Evolutionary conservation across 2,113 vertebrate species (phyloP), one percentile per base, ranked within the genome.

Genomic region (Maccullochella peelii): DNA sequence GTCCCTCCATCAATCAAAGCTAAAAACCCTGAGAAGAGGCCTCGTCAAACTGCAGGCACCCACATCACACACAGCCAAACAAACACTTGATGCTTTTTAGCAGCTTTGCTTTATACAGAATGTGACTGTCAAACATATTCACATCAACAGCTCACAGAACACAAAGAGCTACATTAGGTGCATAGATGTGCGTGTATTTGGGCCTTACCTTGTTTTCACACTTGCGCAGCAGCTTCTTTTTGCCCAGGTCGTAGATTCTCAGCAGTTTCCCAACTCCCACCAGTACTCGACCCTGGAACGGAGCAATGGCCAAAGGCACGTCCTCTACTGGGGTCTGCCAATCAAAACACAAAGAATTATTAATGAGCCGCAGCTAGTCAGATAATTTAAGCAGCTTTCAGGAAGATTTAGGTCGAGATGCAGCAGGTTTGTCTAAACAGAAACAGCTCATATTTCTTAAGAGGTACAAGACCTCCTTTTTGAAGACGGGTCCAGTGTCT

Each of bases 191-290:
- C 12, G 8, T 36, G 23, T 11, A 16, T 47, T 2, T 55, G 23
- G 1, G 2, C 4, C 76, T 80, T 91, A 99, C 98, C 97, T 99
- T 99, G 80, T 99, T 99, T 86, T 99, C 98, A 95, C 98, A 99
- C 83, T 99, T 99, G 36, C 97, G 96, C 3, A 99, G 97, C 85
- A 99, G 96, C 71, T 99, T 99, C 95, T 99, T 99, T 91, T 99
- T 99, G 80, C 98, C 98, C 67, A 99, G 90, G 94, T 99, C 98
- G 0, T 99, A 99, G 0, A 99, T 97, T 54, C 98, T 95, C 79
- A 99, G 89, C 33, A 99, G 96, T 83, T 99, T 99, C 1, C 98
- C 98, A 25, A 99, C 97, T 9, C 97, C 98, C 50, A 99, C 97
- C 69, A 99, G 91, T 20, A 97, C 95, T 25, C 98, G 93, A 14